Percentiles rank a stretch among this genome's conserved stretches.
phyloP scores from a whole-genome alignment of 2,888 invertebrate genomes.

The Marasmarcha lunaedactyla region DNA sequence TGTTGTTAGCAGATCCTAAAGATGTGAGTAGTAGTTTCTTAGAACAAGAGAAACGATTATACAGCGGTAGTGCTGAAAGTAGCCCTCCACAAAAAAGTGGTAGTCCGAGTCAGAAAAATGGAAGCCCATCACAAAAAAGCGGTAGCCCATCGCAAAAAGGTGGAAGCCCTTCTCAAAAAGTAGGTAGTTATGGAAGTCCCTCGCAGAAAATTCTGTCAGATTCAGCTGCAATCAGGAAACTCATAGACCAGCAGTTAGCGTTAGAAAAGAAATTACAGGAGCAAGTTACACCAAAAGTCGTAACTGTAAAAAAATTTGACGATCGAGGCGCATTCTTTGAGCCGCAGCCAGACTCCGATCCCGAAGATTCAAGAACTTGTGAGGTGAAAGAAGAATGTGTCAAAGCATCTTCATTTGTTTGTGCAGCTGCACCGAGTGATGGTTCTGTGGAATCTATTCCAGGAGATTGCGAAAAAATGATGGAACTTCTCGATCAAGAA shows the following conservation, averaged over 20 bases:
- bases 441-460: conserved; percentile 63
- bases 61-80: conserved; percentile 71
- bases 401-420: conserved; percentile 51
- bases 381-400: conserved; percentile 52
- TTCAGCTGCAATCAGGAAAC: conserved; percentile 55
- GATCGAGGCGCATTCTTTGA: conserved; percentile 62
- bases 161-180: conserved; percentile 59
- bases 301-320: conserved; percentile 59
- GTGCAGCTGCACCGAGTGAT: conserved; percentile 57
- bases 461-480: conserved; percentile 73
- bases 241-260: conserved; percentile 62
- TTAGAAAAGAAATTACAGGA: conserved; percentile 51
- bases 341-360: conserved; percentile 38
- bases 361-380: conserved; percentile 21
- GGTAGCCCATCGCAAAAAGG: conserved; percentile 60
- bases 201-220: conserved; percentile 58
- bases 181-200: conserved; percentile 55
- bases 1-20: conserved; percentile 73
- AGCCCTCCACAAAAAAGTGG: conserved; percentile 68
- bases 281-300: conserved; percentile 46
- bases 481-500: conserved; percentile 69
- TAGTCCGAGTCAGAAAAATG: conserved; percentile 45
- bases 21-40: conserved; percentile 57
- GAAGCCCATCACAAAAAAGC: conserved; percentile 42
- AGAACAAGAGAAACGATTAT: conserved; percentile 61